Evolutionary conservation across 2,113 vertebrate species (phyloP).

Genomic region (Sander lucioperca): DNA sequence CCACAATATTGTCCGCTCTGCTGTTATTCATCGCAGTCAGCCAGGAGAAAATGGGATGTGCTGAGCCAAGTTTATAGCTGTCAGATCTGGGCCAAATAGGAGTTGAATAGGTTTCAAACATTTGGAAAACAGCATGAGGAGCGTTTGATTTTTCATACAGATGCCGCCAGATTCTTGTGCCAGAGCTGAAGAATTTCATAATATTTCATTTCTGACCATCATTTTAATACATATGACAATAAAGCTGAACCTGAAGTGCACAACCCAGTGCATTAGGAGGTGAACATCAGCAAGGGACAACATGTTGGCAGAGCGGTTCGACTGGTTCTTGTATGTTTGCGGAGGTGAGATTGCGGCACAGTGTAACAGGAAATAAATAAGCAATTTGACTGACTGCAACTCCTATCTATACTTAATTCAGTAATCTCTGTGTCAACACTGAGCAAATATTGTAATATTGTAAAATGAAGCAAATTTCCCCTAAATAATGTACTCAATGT

Average conservation of each 20-base stretch:
- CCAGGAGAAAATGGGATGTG: conserved; percentile 73
- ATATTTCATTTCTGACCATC: conserved; percentile 49
- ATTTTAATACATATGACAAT: conserved; percentile 35
- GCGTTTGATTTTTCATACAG: conserved; percentile 72
- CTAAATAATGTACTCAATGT: not conserved
- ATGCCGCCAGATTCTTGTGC: conserved; percentile 58
- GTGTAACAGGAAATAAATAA: conserved; percentile 2
- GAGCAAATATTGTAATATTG: conserved; percentile 3
- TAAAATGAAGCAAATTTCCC: not conserved
- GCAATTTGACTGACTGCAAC: conserved; percentile 8
- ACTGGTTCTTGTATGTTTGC: conserved; percentile 49
- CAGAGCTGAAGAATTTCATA: conserved; percentile 56
- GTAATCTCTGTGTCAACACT: not conserved
- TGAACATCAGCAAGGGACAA: conserved; percentile 29
- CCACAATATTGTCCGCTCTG: conserved; percentile 76
- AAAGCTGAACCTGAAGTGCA: conserved; percentile 10
- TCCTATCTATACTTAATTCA: not conserved
- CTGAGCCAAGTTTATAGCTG: conserved; percentile 75
- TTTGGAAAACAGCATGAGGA: conserved; percentile 71
- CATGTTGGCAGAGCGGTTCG: conserved; percentile 28
- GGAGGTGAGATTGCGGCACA: conserved; percentile 6
- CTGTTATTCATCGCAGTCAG: conserved; percentile 75
- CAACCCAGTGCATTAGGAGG: not conserved
- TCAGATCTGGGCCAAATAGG: conserved; percentile 76
- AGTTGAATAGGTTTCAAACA: conserved; percentile 79